These are phyloP conservation scores for Gulo gulo DNA, from an alignment of 2,113 vertebrate genomes.

Conservation along the genomic window DNA sequence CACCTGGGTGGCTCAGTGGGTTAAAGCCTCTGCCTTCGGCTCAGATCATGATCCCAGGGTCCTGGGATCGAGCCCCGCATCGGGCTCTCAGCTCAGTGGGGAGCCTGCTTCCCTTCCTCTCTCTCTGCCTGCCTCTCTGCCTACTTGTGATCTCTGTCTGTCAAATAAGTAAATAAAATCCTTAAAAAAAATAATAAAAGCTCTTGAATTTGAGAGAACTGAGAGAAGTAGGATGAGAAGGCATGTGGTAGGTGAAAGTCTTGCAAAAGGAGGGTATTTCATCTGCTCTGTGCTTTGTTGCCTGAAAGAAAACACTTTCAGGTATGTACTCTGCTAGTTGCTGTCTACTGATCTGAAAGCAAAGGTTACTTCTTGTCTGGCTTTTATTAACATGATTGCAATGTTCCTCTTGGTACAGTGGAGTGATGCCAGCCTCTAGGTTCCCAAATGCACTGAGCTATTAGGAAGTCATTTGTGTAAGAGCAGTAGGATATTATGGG, in stretches of 20 bases:
- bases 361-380: not conserved
- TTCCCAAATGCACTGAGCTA: not conserved
- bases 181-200: not conserved
- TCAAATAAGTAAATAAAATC: too few relatives aligned
- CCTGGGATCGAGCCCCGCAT: too few relatives aligned
- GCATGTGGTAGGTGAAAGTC: not conserved
- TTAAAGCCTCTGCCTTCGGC: too few relatives aligned
- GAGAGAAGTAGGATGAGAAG: not conserved
- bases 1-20: too few relatives aligned
- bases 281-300: not conserved
- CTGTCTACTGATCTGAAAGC: not conserved
- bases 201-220: not conserved
- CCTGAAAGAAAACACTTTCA: slow-evolving; percentile 8
- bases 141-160: too few relatives aligned
- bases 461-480: not conserved
- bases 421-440: not conserved
- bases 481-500: not conserved
- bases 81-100: too few relatives aligned
- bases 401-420: not conserved
- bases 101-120: too few relatives aligned
- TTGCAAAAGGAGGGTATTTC: not conserved
- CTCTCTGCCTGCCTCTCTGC: too few relatives aligned
- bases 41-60: too few relatives aligned
- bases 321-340: not conserved
- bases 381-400: not conserved